These are phyloP conservation scores for Microchirus variegatus DNA, from an alignment of 2,797 vertebrate species.

Conservation along the genomic window DNA sequence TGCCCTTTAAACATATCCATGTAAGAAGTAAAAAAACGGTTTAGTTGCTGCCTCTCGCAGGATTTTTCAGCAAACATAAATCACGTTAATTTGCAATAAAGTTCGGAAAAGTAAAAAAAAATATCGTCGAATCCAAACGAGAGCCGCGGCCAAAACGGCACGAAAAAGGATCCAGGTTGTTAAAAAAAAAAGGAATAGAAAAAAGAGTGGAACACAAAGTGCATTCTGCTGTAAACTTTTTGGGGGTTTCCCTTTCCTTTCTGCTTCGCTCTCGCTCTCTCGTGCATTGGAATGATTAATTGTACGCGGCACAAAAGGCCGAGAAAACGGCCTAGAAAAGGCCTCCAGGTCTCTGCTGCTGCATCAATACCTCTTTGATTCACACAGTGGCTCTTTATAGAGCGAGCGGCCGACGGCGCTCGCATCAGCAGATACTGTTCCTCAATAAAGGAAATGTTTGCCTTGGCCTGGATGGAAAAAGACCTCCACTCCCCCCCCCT, in stretches of 20 bases:
- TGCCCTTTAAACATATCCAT: background rate
- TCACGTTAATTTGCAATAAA: conserved; percentile 4
- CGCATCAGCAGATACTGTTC: conserved; percentile 70
- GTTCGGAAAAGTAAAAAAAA: conserved; percentile 14
- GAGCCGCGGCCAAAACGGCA: background rate
- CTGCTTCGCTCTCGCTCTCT: background rate
- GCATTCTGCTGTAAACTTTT: conserved; percentile 29
- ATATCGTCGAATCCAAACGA: conserved; percentile 5
- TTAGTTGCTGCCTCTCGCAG: background rate
- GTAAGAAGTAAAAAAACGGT: background rate
- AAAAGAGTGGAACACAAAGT: conserved; percentile 33
- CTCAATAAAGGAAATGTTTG: conserved; percentile 74
- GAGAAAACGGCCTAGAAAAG: too few species aligned
- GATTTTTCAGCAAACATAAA: conserved; percentile 3
- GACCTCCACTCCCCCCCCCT: conserved; percentile 63
- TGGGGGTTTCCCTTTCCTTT: conserved; percentile 18
- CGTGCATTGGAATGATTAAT: conserved; percentile 47
- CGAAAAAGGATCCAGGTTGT: conserved; percentile 18
- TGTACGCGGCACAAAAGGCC: conserved; percentile 52
- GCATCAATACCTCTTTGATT: conserved; percentile 63
- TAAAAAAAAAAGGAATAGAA: too few species aligned
- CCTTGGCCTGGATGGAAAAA: conserved; percentile 65
- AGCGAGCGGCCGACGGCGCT: conserved; percentile 35
- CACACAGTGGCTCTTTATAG: conserved; percentile 68
- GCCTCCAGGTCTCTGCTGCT: conserved; percentile 34